Evolutionary conservation across 2,888 invertebrate species (phyloP).

Genomic region (Rhaphigaster nebulosa): DNA sequence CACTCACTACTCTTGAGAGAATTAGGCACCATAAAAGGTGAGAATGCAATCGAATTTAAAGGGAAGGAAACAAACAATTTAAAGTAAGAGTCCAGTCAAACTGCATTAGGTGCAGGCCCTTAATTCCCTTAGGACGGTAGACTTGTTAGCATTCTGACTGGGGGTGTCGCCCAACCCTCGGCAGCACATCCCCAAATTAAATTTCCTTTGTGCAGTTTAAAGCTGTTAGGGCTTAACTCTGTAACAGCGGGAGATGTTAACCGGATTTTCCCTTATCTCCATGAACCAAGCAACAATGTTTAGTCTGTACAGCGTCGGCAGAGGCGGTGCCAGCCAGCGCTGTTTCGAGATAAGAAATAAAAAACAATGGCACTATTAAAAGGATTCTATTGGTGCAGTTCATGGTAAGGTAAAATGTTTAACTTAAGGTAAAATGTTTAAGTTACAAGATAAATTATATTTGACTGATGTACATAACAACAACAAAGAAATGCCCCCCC

Average conservation of each 20-base stretch:
- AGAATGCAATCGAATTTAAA: neutral
- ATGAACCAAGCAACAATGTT: slow-evolving; percentile 56
- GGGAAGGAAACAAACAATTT: slow-evolving; percentile 44
- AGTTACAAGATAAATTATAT: too few relatives aligned
- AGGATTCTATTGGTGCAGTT: too few relatives aligned
- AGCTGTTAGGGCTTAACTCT: slow-evolving; percentile 61
- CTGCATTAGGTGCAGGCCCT: slow-evolving; percentile 30
- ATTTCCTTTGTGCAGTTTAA: slow-evolving; percentile 60
- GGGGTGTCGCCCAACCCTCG: neutral
- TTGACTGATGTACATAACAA: too few relatives aligned
- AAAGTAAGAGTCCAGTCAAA: slow-evolving; percentile 48
- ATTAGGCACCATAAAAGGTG: neutral
- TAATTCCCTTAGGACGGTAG: slow-evolving; percentile 47
- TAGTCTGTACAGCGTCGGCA: slow-evolving; percentile 13
- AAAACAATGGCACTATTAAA: too few relatives aligned
- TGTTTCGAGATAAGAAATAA: neutral
- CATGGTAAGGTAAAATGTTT: too few relatives aligned
- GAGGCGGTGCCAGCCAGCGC: neutral
- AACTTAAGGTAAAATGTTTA: too few relatives aligned
- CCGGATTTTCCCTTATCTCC: slow-evolving; percentile 57
- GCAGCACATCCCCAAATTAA: slow-evolving; percentile 56
- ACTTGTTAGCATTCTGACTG: slow-evolving; percentile 52
- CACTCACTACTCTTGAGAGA: neutral
- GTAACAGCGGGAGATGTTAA: slow-evolving; percentile 58
- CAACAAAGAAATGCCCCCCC: too few relatives aligned